A percentile compares a stretch with the other conserved stretches of the same genome.
phyloP scores from a whole-genome alignment of 2,113 vertebrate genomes.

The Centropristis striata region DNA sequence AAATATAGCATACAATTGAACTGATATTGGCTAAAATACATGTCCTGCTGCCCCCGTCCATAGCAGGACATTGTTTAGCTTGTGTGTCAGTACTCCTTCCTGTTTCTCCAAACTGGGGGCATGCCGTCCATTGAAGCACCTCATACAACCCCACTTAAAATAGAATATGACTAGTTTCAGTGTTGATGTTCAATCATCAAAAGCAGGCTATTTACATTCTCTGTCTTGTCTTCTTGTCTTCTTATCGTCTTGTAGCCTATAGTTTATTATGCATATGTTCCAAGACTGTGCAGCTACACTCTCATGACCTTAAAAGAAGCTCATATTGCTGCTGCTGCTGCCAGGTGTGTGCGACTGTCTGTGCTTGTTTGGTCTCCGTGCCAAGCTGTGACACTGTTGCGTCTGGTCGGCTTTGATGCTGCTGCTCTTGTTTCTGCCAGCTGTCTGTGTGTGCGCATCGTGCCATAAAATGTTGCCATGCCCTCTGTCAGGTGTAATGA shows the following conservation, averaged over 20 bases:
- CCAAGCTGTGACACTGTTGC: slow-evolving; percentile 11
- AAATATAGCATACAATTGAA: no score
- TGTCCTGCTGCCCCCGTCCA: no score
- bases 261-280: background rate
- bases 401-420: background rate
- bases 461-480: background rate
- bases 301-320: slow-evolving; percentile 1
- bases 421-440: slow-evolving; percentile 10
- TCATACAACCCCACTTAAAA: no score
- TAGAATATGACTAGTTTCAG: no score
- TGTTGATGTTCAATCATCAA: background rate
- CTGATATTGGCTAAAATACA: no score
- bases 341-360: slow-evolving; percentile 34
- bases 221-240: no score
- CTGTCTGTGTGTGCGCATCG: slow-evolving; percentile 12
- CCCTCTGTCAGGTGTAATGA: slow-evolving; percentile 16
- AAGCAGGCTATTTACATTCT: background rate
- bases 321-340: background rate
- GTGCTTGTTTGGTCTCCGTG: slow-evolving; percentile 11
- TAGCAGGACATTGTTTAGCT: no score
- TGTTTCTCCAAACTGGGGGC: no score
- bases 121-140: no score
- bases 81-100: no score
- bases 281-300: background rate
- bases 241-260: background rate